Conservation (phyloP, 2,113 vertebrate species). For the Gallinago paraguaiae region DNA sequence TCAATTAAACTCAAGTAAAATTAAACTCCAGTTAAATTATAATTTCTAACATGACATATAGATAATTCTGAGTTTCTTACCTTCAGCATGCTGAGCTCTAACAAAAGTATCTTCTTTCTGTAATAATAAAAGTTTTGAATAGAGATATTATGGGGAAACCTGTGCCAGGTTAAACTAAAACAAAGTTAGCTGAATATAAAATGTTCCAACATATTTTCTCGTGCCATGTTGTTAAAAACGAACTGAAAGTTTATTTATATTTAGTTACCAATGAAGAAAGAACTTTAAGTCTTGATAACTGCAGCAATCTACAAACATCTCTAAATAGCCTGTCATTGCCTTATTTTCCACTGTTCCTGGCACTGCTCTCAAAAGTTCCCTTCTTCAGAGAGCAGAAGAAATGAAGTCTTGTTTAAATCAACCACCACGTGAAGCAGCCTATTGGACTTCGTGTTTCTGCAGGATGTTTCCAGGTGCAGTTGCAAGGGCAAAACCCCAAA, state of each 20-base stretch:
- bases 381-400: neutral
- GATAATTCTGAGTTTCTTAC: neutral
- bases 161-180: neutral
- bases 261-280: neutral
- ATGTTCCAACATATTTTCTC: neutral
- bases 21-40: neutral
- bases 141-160: neutral
- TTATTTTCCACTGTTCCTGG: neutral
- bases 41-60: neutral
- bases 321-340: neutral
- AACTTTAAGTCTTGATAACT: neutral
- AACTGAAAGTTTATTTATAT: neutral
- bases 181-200: neutral
- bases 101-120: neutral
- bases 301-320: slow-evolving; percentile 2
- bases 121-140: neutral
- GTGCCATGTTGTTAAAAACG: neutral
- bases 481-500: neutral
- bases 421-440: neutral
- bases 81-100: neutral
- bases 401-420: neutral
- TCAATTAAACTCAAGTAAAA: neutral
- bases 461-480: neutral
- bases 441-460: neutral
- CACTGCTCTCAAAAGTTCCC: neutral